These are phyloP conservation scores for Laticauda colubrina DNA, from an alignment of 2,113 vertebrate species.

Conservation along the genomic window DNA sequence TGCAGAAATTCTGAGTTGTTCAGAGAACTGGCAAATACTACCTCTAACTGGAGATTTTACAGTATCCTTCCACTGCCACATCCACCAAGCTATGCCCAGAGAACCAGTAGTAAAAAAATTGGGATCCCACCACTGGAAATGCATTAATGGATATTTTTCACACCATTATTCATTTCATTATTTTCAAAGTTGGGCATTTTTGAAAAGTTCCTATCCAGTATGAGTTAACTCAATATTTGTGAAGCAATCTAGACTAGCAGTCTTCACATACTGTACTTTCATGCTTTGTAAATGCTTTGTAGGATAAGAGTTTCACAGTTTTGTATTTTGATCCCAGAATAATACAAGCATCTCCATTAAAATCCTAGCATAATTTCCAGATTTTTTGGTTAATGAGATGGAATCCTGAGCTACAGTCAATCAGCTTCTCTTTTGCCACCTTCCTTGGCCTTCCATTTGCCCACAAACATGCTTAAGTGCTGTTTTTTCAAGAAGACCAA, in stretches of 20 bases:
- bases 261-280: neutral
- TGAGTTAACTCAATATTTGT: neutral
- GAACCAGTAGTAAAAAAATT: too few species aligned
- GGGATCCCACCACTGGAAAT: neutral
- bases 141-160: neutral
- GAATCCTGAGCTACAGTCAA: neutral
- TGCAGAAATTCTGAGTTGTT: too few species aligned
- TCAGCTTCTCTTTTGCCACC: neutral
- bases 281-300: neutral
- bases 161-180: neutral
- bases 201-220: neutral
- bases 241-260: neutral
- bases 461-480: neutral
- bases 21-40: too few species aligned
- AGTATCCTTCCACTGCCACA: too few species aligned
- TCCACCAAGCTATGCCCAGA: too few species aligned
- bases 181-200: neutral
- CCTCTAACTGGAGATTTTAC: too few species aligned
- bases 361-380: neutral
- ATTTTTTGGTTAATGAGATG: neutral
- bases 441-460: neutral
- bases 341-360: neutral
- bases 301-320: neutral
- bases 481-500: slow-evolving; percentile 18
- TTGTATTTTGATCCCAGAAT: neutral